Base-by-base conservation (phyloP, 2,797 vertebrate genomes). In the Alca torda region DNA sequence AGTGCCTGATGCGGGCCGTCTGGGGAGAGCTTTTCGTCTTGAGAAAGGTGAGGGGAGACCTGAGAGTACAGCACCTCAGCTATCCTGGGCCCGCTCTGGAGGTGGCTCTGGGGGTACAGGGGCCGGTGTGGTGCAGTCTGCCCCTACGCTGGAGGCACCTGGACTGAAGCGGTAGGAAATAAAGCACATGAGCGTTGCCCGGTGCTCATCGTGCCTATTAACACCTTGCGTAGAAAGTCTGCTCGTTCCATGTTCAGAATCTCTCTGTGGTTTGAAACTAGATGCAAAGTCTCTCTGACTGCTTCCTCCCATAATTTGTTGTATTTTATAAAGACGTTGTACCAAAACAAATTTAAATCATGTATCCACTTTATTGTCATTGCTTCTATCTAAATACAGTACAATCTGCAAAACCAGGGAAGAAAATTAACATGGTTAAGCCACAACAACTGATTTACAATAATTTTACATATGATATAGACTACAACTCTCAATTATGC, bases 1-100 rank as follows among this genome's bases (percentile, higher is more conserved):
- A 28, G 28, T 7, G 24, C 2, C 4, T 30, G 3, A 4, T 11
- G 41, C 20, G 2, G 57, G 35, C 7, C n/a, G 11, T 2, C 1
- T 0, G 6, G 16, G 37, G 28, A 6, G 28, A 21, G 51, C 4
- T 21, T 17, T 25, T 25, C 16, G 1, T 25, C 13, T 4, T 30
- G 37, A 30, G n/a, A 17, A 31, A 39, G 37, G 59, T 10, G 51
- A 59, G 24, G 7, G 24, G 73, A 37, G 14, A 13, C 3, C 15
- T 13, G 5, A 5, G 51, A 21, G 13, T 4, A 9, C 30, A 50
- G 64, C 35, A 4, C 13, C 18, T 19, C 39, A 14, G 39, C 45
- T 6, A 1, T 5, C 21, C 23, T 6, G 26, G 57, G 50, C 23
- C 37, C 9, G 14, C 18, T 5, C 31, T 41, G 39, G 13, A 41